Percentiles rank a stretch among this genome's conserved stretches.
Evolutionary conservation across 2,888 invertebrate genomes (phyloP).

Genomic region (Rotaria socialis): DNA sequence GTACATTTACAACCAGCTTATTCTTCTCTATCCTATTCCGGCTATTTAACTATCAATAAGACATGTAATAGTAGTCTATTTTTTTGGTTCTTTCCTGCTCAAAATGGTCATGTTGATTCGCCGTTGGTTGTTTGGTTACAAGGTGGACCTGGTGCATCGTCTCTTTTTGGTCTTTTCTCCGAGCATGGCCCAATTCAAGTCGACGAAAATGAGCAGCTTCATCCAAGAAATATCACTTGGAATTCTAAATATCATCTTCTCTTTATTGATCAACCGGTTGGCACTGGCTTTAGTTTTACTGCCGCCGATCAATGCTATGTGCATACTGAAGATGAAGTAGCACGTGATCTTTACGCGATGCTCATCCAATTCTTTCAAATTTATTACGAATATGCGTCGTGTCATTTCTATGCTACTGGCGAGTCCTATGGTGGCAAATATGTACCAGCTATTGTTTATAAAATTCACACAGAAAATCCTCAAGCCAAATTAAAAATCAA

Average conservation of each 20-base stretch:
- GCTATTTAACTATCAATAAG: conserved; percentile 77
- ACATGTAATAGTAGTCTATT: conserved; percentile 75
- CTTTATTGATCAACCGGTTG: conserved; percentile 16
- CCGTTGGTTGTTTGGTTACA: conserved; percentile 60
- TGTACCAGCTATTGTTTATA: conserved; percentile 68
- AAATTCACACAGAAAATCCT: conserved; percentile 51
- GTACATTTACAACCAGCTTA: neutral
- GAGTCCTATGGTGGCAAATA: conserved; percentile 66
- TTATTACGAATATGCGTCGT: conserved; percentile 71
- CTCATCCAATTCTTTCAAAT: conserved; percentile 73
- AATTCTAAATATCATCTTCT: conserved; percentile 6
- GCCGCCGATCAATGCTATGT: neutral
- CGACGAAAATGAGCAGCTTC: conserved; percentile 53
- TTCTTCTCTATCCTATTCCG: conserved; percentile 62
- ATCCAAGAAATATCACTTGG: neutral
- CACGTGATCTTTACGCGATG: neutral
- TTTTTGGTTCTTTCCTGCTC: conserved; percentile 84
- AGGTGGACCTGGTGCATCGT: conserved; percentile 60
- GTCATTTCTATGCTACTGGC: conserved; percentile 79
- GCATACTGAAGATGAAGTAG: neutral
- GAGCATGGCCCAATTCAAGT: conserved; percentile 76
- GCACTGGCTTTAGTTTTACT: conserved; percentile 25
- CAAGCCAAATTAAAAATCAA: conserved; percentile 50
- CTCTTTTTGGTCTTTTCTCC: conserved; percentile 61
- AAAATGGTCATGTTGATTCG: conserved; percentile 54